Base-by-base conservation (phyloP, 2,113 vertebrate species). In the Carassius auratus region DNA sequence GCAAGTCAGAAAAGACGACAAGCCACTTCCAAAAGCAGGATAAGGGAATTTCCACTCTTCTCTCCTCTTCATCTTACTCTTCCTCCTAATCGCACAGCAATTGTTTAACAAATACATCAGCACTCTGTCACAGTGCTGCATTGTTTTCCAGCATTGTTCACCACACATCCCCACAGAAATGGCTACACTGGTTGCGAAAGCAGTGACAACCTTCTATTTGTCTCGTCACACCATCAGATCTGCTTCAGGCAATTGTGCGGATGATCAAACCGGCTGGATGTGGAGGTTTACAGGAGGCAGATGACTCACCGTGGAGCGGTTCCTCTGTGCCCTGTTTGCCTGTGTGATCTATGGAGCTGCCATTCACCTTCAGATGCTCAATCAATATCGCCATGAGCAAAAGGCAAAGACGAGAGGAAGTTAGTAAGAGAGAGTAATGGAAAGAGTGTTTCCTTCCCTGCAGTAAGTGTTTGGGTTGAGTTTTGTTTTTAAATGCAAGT, bases 321-420 rank as follows among this genome's bases (percentile, higher is more conserved):
- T 81, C 45, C 61, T 21, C 26, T 69, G 23, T 52, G 62, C 26
- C 26, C 26, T 69, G 26, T 33, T 68, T 68, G 62, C 62, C 4
- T 30, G 15, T 68, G 61, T 69, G 79, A 81, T 79, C 55, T 62
- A 62, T 62, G 21, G 57, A 69, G 79, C 64, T 81, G 79, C 17
- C 45, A 33, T 81, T 81, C 83, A 45, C 33, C 73, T 21, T 74
- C 71, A 64, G 79, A 52, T 64, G 42, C 62, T 81, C 23, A 50
- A 68, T 81, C 42, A 68, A 69, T 26, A 38, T 76, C 26, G 48
- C 23, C 79, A 73, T 68, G 17, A 33, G 78, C 30, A 45, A 61
- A 69, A 59, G 52, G 71, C 9, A 13, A 48, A 64, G 57, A 30
- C 42, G 33, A 78, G 15, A 59, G 50, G 55, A 30, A 73, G 26